Evolutionary conservation across 2,113 vertebrate species (phyloP).

Genomic region (Drymodes brunneopygia): DNA sequence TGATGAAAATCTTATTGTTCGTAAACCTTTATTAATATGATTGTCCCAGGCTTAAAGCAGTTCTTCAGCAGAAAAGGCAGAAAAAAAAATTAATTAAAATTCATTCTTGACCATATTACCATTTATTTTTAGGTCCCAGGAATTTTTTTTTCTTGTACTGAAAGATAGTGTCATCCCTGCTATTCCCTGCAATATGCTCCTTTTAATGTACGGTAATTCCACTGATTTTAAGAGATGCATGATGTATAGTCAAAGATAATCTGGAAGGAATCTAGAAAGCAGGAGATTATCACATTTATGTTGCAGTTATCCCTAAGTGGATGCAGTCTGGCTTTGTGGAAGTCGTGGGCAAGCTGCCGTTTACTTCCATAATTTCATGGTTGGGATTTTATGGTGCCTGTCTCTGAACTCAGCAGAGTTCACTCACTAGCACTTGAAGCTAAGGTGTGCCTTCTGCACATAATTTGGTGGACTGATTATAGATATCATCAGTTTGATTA

Average conservation of each 20-base stretch:
- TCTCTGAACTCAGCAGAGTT: neutral
- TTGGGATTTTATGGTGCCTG: neutral
- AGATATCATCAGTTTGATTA: neutral
- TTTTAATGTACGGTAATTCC: neutral
- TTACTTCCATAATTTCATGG: neutral
- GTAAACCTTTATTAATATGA: neutral
- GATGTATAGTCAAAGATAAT: neutral
- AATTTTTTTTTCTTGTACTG: neutral
- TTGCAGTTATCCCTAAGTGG: neutral
- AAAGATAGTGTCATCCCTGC: neutral
- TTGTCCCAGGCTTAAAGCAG: neutral
- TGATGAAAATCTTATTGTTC: neutral
- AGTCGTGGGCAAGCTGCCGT: fast-evolving
- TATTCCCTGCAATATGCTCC: neutral
- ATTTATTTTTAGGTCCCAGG: neutral
- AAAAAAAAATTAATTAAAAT: neutral
- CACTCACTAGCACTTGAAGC: neutral
- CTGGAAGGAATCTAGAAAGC: neutral
- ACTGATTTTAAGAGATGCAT: neutral
- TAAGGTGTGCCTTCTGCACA: neutral
- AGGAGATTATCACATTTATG: neutral
- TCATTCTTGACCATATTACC: neutral
- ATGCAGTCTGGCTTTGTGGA: neutral
- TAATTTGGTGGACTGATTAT: neutral
- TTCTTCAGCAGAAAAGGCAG: neutral